A percentile compares a stretch with the other conserved stretches of the same genome.
These are phyloP conservation scores for Ceramica pisi DNA, from an alignment of 2,888 invertebrate genomes.

Conservation along the genomic window DNA sequence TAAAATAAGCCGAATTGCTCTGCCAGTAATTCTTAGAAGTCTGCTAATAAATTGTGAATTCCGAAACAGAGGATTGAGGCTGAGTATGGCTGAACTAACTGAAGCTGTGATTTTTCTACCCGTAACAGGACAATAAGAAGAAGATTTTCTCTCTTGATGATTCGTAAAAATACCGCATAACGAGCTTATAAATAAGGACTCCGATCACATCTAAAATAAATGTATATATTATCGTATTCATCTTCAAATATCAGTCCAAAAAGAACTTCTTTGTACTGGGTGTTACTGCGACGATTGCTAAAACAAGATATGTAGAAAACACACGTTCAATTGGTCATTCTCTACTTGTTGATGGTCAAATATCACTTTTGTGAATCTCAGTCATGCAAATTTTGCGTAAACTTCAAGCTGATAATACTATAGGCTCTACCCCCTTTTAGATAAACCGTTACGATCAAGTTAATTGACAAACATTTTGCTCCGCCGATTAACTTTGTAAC, in stretches of 20 bases:
- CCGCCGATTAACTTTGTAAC: constrained; percentile 18
- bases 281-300: too few relatives aligned
- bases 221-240: neutral
- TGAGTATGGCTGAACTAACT: neutral
- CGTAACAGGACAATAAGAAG: too few relatives aligned
- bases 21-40: constrained; percentile 69
- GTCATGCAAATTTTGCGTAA: neutral
- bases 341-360: too few relatives aligned
- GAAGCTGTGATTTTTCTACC: too few relatives aligned
- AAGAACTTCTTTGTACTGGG: neutral
- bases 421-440: neutral
- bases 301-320: neutral
- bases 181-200: too few relatives aligned
- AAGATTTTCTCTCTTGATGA: too few relatives aligned
- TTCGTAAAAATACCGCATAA: too few relatives aligned
- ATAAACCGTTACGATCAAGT: neutral
- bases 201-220: too few relatives aligned
- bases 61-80: constrained; percentile 48
- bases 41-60: constrained; percentile 68
- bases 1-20: constrained; percentile 66
- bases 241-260: neutral
- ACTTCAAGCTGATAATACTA: neutral
- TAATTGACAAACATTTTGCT: constrained; percentile 3
- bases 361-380: neutral
- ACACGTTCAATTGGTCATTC: neutral